Base-by-base conservation (phyloP, 2,888 invertebrate genomes). In the Oxyteleia sp. region DNA sequence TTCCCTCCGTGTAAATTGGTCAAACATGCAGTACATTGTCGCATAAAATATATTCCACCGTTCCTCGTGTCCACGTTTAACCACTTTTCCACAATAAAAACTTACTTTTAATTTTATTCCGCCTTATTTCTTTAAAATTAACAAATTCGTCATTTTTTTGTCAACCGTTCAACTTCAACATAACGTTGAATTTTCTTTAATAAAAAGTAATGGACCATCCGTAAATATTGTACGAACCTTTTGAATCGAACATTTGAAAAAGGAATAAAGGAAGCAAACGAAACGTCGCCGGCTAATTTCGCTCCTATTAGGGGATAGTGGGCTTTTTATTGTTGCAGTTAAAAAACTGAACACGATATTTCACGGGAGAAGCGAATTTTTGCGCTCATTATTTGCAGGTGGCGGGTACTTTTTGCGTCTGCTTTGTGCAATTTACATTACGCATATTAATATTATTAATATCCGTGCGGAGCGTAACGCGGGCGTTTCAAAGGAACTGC, bases 381-480 rank as follows among this genome's bases (percentile, higher is more conserved):
- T 79, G 49, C 64, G 57, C 71, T 79, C 71, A 79, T 79, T 79
- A 71, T 79, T 79, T 71, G 69, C 78, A 69, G 69, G 78, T 69
- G 78, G 69, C 69, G 79, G 35, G 64, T 64, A 72, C 51, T 66
- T 72, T 64, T 72, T 79, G 69, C 41, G 63, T 51, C 47, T 63
- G 79, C 79, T 69, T 71, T 63, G 63, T 63, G 69, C 63, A 64
- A 78, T 78, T 78, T 78, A 71, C 69, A 78, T 69, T 69, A 71
- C 78, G 78, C 55, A 61, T 78, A 78, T 78, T 78, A 78, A 68
- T 61, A 78, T 69, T 78, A 78, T 78, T 78, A 69, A 78, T 78
- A 78, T 15, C 51, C 68, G 59, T 15, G 57, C 35, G 18, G 29
- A 32, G 8, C 45, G 45, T 61, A 29, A 47, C 41, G 68, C 51